phyloP scores from a whole-genome alignment of 2,888 invertebrate species.

The Parapristionchus giblindavisi region DNA sequence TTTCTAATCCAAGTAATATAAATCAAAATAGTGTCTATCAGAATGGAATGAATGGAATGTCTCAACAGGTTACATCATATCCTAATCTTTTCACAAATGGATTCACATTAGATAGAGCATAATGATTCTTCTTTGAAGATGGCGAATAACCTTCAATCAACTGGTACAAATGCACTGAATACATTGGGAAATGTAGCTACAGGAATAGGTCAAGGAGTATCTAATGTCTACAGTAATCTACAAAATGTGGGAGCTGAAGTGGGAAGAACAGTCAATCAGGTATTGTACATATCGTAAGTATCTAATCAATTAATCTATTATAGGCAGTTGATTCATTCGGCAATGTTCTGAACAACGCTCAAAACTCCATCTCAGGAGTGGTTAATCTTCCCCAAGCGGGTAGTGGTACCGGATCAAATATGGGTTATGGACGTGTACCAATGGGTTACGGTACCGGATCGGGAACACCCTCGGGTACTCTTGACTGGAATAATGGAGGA shows the following conservation, averaged over 20 bases:
- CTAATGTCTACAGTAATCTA: not conserved
- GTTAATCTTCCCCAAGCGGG: not conserved
- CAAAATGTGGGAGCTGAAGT: not conserved
- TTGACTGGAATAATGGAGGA: constrained; percentile 12
- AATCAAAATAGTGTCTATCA: not conserved
- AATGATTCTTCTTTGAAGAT: not conserved
- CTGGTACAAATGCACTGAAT: not conserved
- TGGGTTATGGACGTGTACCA: too few relatives aligned
- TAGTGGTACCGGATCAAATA: not conserved
- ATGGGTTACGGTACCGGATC: too few relatives aligned
- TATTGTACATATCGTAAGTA: not conserved
- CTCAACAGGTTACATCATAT: not conserved
- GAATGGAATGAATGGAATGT: constrained; percentile 2
- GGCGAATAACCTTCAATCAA: too few relatives aligned
- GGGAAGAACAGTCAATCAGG: not conserved
- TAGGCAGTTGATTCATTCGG: constrained; percentile 29
- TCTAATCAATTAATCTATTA: not conserved
- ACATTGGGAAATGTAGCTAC: not conserved
- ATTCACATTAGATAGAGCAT: too few relatives aligned
- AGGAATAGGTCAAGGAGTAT: not conserved
- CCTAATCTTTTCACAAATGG: too few relatives aligned
- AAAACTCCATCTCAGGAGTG: not conserved
- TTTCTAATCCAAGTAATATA: not conserved
- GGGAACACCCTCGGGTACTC: not conserved
- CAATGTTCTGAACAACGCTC: not conserved